A percentile compares a stretch with the other conserved stretches of the same genome.
Conservation (phyloP, 2,113 vertebrate species). For the Ictalurus furcatus region DNA sequence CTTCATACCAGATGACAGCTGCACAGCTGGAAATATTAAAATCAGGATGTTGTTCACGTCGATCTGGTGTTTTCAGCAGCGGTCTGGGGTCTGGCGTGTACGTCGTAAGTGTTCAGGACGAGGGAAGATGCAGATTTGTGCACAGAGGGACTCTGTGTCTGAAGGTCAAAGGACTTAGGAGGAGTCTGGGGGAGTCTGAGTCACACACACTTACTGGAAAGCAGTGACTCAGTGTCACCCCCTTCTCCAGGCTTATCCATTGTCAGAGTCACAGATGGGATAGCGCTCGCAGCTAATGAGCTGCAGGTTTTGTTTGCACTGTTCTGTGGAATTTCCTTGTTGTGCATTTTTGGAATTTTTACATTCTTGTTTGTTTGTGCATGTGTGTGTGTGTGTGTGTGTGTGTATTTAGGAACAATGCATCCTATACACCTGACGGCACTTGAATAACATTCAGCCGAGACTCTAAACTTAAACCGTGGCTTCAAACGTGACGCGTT, state of each 20-base stretch:
- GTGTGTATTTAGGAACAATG: not conserved
- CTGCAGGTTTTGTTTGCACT: constrained; percentile 53
- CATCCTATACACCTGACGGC: not conserved
- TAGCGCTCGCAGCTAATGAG: constrained; percentile 45
- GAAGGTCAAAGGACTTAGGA: constrained; percentile 46
- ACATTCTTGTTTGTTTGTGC: constrained; percentile 1
- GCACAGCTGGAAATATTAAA: constrained; percentile 26
- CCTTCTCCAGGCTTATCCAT: constrained; percentile 37
- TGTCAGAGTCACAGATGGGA: constrained; percentile 49
- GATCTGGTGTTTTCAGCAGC: constrained; percentile 8
- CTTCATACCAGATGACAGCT: constrained; percentile 23
- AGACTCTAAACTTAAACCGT: not conserved
- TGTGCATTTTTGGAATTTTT: constrained; percentile 52
- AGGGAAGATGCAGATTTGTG: not conserved
- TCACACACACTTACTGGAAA: constrained; percentile 57
- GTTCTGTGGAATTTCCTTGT: constrained; percentile 47
- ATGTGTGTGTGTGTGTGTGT: too few species aligned
- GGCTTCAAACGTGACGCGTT: not conserved
- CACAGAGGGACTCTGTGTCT: constrained; percentile 41
- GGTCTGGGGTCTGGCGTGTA: not conserved
- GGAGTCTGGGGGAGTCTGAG: constrained; percentile 36
- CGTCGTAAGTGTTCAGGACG: not conserved
- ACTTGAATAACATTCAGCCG: not conserved
- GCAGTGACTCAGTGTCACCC: constrained; percentile 54
- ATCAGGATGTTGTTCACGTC: not conserved